Base-by-base conservation (phyloP, 2,797 vertebrate genomes). In the Heteromormyrus szaboi region DNA sequence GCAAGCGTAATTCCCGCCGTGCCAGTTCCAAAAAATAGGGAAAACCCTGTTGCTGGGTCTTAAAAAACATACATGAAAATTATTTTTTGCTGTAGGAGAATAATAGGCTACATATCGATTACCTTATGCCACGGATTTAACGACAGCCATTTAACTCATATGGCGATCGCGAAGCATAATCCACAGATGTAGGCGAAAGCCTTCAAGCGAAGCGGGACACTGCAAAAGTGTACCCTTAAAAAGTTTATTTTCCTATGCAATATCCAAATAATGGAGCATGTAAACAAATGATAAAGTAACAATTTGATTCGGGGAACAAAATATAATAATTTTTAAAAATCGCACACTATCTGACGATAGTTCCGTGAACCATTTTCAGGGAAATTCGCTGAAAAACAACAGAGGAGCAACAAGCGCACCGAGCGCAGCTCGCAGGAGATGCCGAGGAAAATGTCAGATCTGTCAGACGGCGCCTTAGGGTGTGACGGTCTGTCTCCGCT, bases 401-500 rank as follows among this genome's bases (percentile, higher is more conserved):
- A 44, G 51, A 88, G 41, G 53, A 54, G 72, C 44, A 88, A 79
- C 48, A 81, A 88, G 87, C 72, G 29, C 87, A 81, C n/a, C 72
- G 88, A 81, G 11, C 72, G 76, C 53, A 5, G 88, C 44, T 56
- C n/a, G 79, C 50, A 56, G 76, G 17, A 48, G 86, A 37, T n/a
- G 72, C 62, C 56, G 85, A 86, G 44, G 62, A 51, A 65, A 50
- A 48, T 48, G 62, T 46, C 59, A 44, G 85, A 62, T 37, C 44
- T 46, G 62, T 29, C 86, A 46, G 88, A 44, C 79, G 53, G 88
- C 88, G 81, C 41, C 22, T 9, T 44, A 9, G 62, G 85, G 88
- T 89, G 84, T 86, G 88, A 89, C 88, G 29, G 46, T 72, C 51
- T 53, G 59, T 48, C 50, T 86, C 86, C 84, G 46, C 48, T 54